These are phyloP conservation scores for Isichthys henryi DNA, from an alignment of 2,113 vertebrate genomes.

Conservation along the genomic window DNA sequence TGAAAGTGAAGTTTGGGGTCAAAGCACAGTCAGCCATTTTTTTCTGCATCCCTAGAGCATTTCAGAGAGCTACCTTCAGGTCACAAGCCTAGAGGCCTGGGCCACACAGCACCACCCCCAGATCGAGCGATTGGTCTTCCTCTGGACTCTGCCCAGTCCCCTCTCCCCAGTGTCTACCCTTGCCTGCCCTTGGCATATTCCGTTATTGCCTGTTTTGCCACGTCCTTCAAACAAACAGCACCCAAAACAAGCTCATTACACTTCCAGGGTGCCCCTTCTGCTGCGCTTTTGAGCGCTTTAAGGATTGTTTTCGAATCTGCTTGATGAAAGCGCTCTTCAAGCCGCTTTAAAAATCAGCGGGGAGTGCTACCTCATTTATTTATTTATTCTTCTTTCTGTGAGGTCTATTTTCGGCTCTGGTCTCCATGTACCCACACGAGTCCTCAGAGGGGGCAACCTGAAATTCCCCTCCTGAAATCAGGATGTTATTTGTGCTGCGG, in stretches of 20 bases:
- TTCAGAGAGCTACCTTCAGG: background rate
- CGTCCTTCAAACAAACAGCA: background rate
- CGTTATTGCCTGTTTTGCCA: background rate
- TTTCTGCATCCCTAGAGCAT: background rate
- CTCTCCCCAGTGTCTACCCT: background rate
- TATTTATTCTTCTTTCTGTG: background rate
- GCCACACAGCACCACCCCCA: background rate
- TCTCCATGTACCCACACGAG: background rate
- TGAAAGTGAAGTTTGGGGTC: background rate
- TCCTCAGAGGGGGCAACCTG: background rate
- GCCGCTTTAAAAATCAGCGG: background rate
- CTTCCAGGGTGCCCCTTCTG: background rate
- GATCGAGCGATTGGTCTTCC: background rate
- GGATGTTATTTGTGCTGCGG: background rate
- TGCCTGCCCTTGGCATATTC: background rate
- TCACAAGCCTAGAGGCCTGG: background rate
- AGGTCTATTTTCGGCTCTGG: background rate
- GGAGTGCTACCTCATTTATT: background rate
- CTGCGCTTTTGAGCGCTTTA: background rate
- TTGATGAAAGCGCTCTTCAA: background rate
- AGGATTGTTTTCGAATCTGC: constrained; percentile 6
- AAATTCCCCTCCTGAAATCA: background rate
- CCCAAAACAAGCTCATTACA: background rate
- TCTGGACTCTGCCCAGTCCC: background rate
- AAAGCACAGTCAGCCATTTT: background rate